Base-by-base conservation (phyloP, 2,797 vertebrate genomes). In the Phoxinus dragarum region DNA sequence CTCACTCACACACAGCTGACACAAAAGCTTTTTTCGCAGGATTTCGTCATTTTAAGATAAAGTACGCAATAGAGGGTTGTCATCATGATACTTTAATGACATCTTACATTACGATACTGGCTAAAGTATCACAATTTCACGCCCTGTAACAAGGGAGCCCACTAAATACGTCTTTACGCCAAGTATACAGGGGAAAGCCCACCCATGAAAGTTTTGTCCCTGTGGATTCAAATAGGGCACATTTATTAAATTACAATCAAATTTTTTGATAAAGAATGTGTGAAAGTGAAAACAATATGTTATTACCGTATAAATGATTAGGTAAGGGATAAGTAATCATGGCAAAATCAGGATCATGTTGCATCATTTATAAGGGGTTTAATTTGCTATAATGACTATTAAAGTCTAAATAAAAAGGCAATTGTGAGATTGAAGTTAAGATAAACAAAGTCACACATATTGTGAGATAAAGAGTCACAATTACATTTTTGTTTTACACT, bases 1-100 rank as follows among this genome's bases (percentile, higher is more conserved):
- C 84, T 42, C 11, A 17, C 59, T 52, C 78, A 68, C 78, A 68
- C 44, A 54, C 14, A 21, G 17, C 38, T 80, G 27, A 81, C 71
- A 68, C 71, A 81, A 64, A 38, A 9, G 36, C 59, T 21, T 59
- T 72, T 72, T 73, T 42, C 27, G 6, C 54, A 1, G 42, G n/a
- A 61, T 34, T 47, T 49, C 42, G 27, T 40, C 42, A 54, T 56
- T 6, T 36, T 66, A 66, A 82, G 3, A 64, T 36, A 31, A 36
- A 19, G 42, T 66, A 21, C 9, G 44, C 34, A 64, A 61, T 17
- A 17, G 7, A 17, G 7, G 11, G 27, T 64, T 38, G 34, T 38
- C 14, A 42, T 38, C 14, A 42, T 12, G 23, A 71, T 71, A 6
- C 0, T 12, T 64, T 74, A 44, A 71, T 82, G 27, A 82, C 27